Conservation (phyloP, 2,113 vertebrate genomes). For the Cichladusa arquata region DNA sequence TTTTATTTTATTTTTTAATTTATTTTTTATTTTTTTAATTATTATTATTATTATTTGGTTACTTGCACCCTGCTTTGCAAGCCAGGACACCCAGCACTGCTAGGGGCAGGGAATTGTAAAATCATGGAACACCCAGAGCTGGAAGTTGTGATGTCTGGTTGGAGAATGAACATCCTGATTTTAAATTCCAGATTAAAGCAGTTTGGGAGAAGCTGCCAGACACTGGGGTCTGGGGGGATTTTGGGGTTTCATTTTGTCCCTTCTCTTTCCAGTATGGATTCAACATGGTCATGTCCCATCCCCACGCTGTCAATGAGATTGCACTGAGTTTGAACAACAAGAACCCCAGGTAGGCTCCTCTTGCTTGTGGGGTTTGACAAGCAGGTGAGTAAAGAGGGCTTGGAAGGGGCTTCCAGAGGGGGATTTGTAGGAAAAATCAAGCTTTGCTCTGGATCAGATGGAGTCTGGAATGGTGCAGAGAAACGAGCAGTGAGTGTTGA, state of each 20-base stretch:
- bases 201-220: too few relatives aligned
- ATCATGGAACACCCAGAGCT: fast-evolving
- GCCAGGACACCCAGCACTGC: fast-evolving
- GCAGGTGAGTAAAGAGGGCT: not conserved
- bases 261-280: conserved; percentile 86
- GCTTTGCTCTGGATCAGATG: not conserved
- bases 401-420: not conserved
- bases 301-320: conserved; percentile 95
- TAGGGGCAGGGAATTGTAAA: not conserved
- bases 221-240: not conserved
- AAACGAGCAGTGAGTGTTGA: fast-evolving
- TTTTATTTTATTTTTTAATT: too few relatives aligned
- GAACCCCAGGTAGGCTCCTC: conserved; percentile 86
- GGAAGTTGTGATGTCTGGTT: fast-evolving
- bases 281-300: conserved; percentile 99
- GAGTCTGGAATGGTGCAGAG: fast-evolving
- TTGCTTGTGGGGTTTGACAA: not conserved
- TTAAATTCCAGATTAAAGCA: not conserved
- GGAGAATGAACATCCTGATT: too few relatives aligned
- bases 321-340: conserved; percentile 96
- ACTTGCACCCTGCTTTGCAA: too few relatives aligned
- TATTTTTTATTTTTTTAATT: too few relatives aligned
- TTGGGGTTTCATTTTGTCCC: not conserved
- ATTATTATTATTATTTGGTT: too few relatives aligned
- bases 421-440: not conserved